Conservation (phyloP, 1,140 invertebrate genomes). For the Drosophila lowei region DNA sequence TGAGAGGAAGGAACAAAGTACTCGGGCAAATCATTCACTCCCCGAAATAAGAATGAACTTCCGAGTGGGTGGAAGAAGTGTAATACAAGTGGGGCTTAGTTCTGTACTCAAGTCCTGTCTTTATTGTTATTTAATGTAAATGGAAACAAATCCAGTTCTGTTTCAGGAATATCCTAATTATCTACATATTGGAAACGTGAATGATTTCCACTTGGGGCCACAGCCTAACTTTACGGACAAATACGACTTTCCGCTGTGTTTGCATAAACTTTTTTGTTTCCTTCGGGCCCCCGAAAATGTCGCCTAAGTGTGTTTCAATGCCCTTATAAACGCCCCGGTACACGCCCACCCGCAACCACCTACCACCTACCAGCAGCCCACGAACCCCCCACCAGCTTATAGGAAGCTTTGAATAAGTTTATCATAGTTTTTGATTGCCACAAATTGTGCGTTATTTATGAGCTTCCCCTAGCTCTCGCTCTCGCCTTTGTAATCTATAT, state of each 20-base stretch:
- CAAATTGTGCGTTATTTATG: conserved; percentile 69
- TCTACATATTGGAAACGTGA: conserved; percentile 5
- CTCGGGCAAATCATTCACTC: too few relatives aligned
- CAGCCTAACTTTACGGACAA: background rate
- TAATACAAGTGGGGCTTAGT: too few relatives aligned
- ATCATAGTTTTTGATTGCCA: conserved; percentile 67
- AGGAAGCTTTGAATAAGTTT: conserved; percentile 50
- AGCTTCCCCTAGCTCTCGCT: conserved; percentile 31
- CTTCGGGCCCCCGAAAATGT: conserved; percentile 16
- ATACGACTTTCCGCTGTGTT: conserved; percentile 67
- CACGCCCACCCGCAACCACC: conserved; percentile 27
- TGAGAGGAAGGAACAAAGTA: too few relatives aligned
- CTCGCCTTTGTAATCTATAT: conserved; percentile 8
- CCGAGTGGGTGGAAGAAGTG: too few relatives aligned
- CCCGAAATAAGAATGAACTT: too few relatives aligned
- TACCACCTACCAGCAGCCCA: background rate
- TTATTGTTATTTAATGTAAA: conserved; percentile 12
- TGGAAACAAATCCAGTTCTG: background rate
- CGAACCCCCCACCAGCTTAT: conserved; percentile 14
- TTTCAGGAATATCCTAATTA: background rate
- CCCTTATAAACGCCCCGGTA: conserved; percentile 34
- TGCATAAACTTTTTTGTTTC: conserved; percentile 66
- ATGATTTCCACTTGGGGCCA: conserved; percentile 18
- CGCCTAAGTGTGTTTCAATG: conserved; percentile 46
- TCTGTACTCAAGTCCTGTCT: too few relatives aligned